Percentiles rank a stretch among this genome's conserved stretches.
phyloP scores from a whole-genome alignment of 2,113 vertebrate species.

The Herpetotheres cachinnans region DNA sequence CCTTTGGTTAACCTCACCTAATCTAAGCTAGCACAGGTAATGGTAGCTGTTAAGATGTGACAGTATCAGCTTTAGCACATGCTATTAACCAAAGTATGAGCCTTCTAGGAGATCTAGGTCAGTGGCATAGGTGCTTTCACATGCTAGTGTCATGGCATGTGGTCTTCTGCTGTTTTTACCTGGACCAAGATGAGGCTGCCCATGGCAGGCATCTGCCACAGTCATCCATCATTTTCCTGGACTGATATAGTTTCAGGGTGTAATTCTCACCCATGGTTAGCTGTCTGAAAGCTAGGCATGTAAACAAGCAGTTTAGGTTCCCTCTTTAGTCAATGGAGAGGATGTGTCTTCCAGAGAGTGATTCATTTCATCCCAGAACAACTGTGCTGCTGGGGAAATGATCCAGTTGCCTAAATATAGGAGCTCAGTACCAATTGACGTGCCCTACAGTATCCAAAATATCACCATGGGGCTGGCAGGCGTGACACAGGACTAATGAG shows the following conservation, averaged over 20 bases:
- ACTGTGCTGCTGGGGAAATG: background rate
- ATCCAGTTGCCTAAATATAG: conserved; percentile 39
- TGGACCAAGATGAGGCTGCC: background rate
- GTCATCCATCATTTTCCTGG: background rate
- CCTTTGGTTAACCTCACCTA: background rate
- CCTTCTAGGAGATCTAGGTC: background rate
- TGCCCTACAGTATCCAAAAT: background rate
- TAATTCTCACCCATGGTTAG: background rate
- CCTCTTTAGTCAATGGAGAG: background rate
- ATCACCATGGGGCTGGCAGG: background rate
- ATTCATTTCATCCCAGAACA: conserved; percentile 36
- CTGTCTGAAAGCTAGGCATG: background rate
- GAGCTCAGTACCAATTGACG: background rate
- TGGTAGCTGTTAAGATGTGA: background rate
- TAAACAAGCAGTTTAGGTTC: background rate
- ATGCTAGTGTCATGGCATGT: background rate
- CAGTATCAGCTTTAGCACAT: background rate
- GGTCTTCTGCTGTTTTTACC: background rate
- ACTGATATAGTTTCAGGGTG: background rate
- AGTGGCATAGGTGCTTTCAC: background rate
- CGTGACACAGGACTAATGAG: background rate
- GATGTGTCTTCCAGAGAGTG: background rate
- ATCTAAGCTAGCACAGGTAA: background rate
- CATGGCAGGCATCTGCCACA: background rate
- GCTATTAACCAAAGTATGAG: background rate